Base-by-base conservation (phyloP, 2,113 vertebrate species). In the Campylomormyrus tamandua region DNA sequence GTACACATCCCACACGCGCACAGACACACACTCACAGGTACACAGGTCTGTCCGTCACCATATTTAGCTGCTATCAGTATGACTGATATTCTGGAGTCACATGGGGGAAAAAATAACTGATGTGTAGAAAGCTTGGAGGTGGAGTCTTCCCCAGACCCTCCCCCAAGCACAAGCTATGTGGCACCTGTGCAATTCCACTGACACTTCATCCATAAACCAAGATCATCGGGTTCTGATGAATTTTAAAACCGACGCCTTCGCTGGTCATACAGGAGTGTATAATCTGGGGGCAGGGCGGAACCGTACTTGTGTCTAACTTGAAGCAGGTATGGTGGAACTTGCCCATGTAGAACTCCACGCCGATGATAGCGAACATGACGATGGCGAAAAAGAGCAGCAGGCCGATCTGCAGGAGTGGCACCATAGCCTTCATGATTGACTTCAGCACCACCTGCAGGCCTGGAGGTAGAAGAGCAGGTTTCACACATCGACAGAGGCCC, bases 371-470 rank as follows among this genome's bases (percentile, higher is more conserved):
- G 45, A 99, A 99, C 98, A 99, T 99, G 92, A 99, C 97, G 0
- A 99, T 99, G 92, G 98, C 98, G 0, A 99, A 99, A 96, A 99
- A 99, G 2, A 99, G 97, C 62, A 99, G 96, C 93, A 99, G 92
- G 88, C 98, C 98, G 0, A 99, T 99, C 95, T 99, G 98, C 39
- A 99, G 97, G 90, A 99, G 94, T 0, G 98, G 98, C 11, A 99
- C 98, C 98, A 99, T 99, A 19, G 98, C 98, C 94, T 99, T 99
- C 98, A 99, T 99, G 92, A 99, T 99, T 91, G 98, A 99, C 95
- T 99, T 99, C 93, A 99, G 93, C 35, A 99, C 98, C 92, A 99
- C 98, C 96, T 99, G 98, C 90, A 99, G 93, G 90, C 98, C 98
- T 99, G 93, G 86, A 31, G 89, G 62, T 66, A 1, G 39, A 83